Evolutionary conservation across 1,140 invertebrate genomes (phyloP).

Genomic region (Listronotus bonariensis): DNA sequence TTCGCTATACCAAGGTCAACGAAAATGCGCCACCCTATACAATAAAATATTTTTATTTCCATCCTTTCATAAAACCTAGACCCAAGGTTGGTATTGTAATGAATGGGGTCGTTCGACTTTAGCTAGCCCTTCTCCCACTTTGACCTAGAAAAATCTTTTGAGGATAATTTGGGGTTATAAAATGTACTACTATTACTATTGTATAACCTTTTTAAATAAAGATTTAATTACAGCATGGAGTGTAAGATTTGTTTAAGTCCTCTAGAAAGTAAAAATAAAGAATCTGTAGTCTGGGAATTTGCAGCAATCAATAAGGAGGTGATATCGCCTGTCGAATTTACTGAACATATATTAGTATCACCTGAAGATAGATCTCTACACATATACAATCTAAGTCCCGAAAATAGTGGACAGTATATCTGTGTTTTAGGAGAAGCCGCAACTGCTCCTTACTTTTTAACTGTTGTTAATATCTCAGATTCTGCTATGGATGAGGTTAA

Average conservation of each 20-base stretch:
- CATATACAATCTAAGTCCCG: constrained; percentile 57
- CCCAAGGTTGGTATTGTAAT: too few species aligned
- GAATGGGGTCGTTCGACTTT: too few species aligned
- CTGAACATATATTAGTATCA: constrained; percentile 56
- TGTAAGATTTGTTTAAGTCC: constrained; percentile 62
- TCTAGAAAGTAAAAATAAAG: constrained; percentile 46
- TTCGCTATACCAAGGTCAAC: too few species aligned
- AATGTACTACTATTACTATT: too few species aligned
- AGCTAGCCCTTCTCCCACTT: too few species aligned
- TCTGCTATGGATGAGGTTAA: constrained; percentile 31
- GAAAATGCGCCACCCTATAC: too few species aligned
- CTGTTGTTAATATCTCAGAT: constrained; percentile 54
- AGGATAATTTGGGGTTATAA: too few species aligned
- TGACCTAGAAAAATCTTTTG: too few species aligned
- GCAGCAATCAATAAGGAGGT: constrained; percentile 44
- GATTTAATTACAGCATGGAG: constrained; percentile 45
- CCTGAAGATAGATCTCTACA: constrained; percentile 55
- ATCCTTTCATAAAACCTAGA: too few species aligned
- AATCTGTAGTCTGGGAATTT: constrained; percentile 59
- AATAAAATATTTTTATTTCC: too few species aligned
- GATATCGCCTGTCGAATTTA: constrained; percentile 48
- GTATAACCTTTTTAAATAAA: too few species aligned
- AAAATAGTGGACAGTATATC: constrained; percentile 59
- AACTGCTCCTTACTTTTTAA: constrained; percentile 57
- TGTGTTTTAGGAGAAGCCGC: constrained; percentile 56